phyloP scores from a whole-genome alignment of 2,113 vertebrate genomes.

The Pyxicephalus adspersus region DNA sequence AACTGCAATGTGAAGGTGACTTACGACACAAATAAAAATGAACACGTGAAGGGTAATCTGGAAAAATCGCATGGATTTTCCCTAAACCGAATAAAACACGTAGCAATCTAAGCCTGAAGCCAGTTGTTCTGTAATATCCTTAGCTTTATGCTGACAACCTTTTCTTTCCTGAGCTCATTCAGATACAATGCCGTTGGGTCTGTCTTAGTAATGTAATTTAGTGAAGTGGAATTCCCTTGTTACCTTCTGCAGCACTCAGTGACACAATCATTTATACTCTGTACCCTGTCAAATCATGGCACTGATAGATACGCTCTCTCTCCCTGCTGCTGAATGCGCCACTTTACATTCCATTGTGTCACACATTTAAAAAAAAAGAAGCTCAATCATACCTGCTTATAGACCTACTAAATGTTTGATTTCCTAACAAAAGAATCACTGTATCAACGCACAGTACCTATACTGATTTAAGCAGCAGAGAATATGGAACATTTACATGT shows the following conservation, averaged over 20 bases:
- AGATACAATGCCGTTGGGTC: constrained; percentile 78
- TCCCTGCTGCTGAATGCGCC: constrained; percentile 65
- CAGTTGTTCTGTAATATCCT: constrained; percentile 66
- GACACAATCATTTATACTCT: constrained; percentile 80
- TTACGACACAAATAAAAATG: neutral
- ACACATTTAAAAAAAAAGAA: neutral
- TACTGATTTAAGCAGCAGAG: neutral
- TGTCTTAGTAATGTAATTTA: constrained; percentile 83
- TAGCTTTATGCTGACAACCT: constrained; percentile 71
- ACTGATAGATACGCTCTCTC: constrained; percentile 75
- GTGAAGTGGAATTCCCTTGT: constrained; percentile 78
- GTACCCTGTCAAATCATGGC: constrained; percentile 72
- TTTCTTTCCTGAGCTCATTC: constrained; percentile 70
- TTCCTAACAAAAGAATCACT: neutral
- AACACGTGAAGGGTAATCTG: neutral
- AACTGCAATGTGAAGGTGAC: no score
- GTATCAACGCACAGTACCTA: neutral
- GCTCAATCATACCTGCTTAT: constrained; percentile 7
- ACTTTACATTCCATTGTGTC: constrained; percentile 76
- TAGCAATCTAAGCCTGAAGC: constrained; percentile 65
- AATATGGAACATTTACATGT: neutral
- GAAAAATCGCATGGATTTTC: constrained; percentile 14
- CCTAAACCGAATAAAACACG: constrained; percentile 50
- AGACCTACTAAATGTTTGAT: neutral
- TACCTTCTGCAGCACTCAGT: constrained; percentile 74